Conservation (phyloP, 2,888 invertebrate species). For the Exocentrus adspersus region DNA sequence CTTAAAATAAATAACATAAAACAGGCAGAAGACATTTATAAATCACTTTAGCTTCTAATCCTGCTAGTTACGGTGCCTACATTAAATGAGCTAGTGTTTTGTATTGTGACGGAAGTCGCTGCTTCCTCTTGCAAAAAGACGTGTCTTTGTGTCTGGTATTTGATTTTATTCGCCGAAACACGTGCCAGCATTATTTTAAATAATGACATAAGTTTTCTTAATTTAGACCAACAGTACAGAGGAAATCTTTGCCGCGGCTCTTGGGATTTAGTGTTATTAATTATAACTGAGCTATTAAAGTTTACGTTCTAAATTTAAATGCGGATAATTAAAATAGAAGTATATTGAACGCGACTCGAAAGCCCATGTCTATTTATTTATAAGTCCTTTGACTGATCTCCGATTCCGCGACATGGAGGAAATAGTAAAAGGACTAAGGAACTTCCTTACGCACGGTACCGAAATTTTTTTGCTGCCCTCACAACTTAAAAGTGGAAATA, state of each 20-base stretch:
- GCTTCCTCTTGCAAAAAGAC: neutral
- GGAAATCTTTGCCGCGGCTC: neutral
- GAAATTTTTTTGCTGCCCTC: too few relatives aligned
- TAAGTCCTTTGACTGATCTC: too few relatives aligned
- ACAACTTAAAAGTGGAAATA: too few relatives aligned
- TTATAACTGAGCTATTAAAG: neutral
- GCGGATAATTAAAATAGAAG: neutral
- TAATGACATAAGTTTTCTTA: constrained; percentile 7
- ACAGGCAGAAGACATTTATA: too few relatives aligned
- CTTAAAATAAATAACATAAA: too few relatives aligned
- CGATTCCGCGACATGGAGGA: too few relatives aligned
- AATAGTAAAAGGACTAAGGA: too few relatives aligned
- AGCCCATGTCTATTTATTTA: too few relatives aligned
- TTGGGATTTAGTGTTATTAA: neutral
- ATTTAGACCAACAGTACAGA: constrained; percentile 1
- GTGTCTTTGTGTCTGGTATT: neutral
- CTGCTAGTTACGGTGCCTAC: too few relatives aligned
- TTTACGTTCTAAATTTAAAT: neutral
- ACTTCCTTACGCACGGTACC: too few relatives aligned
- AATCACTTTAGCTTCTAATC: too few relatives aligned
- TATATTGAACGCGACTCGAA: neutral
- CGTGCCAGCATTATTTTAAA: constrained; percentile 11
- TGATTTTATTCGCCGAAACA: constrained; percentile 1
- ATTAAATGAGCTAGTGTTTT: too few relatives aligned
- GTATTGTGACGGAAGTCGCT: constrained; percentile 4